Evolutionary conservation across 2,797 vertebrate species (phyloP).

Genomic region (Micropoecilia bifurca): DNA sequence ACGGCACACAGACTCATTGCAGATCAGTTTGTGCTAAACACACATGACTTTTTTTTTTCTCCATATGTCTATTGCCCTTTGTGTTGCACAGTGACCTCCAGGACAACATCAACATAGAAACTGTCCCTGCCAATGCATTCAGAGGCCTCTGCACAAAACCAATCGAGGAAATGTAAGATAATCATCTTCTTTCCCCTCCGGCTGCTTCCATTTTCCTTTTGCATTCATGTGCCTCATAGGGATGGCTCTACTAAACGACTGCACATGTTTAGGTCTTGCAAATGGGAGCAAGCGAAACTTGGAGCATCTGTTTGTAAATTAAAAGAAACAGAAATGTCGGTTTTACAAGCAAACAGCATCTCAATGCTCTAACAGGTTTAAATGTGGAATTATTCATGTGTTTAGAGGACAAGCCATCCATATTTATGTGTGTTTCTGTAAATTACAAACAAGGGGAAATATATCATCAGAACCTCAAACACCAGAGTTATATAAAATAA

Average conservation of each 20-base stretch:
- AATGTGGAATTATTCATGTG: not conserved
- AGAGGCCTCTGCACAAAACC: conserved; percentile 77
- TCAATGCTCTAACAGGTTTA: not conserved
- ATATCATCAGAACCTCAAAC: not conserved
- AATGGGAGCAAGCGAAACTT: not conserved
- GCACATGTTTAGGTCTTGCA: not conserved
- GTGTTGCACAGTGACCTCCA: conserved; percentile 72
- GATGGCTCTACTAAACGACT: not conserved
- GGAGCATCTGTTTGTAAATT: not conserved
- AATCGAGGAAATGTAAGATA: conserved; percentile 79
- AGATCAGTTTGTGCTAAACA: conserved; percentile 13
- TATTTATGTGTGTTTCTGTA: not conserved
- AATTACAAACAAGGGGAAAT: not conserved
- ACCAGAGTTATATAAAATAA: not conserved
- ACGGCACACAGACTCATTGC: not conserved
- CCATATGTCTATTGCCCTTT: conserved; percentile 19
- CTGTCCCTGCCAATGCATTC: conserved; percentile 81
- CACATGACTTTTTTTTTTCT: not conserved
- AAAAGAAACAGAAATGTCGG: conserved; percentile 7
- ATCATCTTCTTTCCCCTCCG: conserved; percentile 8
- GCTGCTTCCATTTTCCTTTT: not conserved
- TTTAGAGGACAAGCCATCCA: not conserved
- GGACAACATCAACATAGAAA: conserved; percentile 78
- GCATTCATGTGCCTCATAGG: not conserved
- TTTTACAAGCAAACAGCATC: not conserved